Percentiles rank a stretch among this genome's conserved stretches.
Evolutionary conservation across 2,113 vertebrate genomes (phyloP).

Genomic region (Thamnophis sirtalis): DNA sequence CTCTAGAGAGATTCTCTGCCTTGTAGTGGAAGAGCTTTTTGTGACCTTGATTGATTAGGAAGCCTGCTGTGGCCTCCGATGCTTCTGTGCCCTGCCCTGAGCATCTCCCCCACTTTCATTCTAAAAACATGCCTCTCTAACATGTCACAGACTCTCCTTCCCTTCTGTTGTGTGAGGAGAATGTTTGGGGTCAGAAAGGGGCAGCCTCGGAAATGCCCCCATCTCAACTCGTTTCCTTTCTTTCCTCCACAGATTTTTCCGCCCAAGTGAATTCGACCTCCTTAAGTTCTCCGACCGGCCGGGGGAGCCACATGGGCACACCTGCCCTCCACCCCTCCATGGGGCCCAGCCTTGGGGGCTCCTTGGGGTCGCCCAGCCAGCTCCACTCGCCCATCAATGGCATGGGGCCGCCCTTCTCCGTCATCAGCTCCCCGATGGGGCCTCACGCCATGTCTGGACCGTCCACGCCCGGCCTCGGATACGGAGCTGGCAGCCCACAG

Average conservation of each 20-base stretch:
- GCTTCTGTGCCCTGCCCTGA: neutral
- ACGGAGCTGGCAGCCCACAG: slow-evolving; percentile 90
- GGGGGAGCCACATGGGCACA: slow-evolving; percentile 86
- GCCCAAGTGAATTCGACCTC: slow-evolving; percentile 83
- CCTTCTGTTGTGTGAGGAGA: neutral
- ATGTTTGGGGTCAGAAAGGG: neutral
- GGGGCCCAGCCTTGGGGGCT: slow-evolving; percentile 76
- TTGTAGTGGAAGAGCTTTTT: neutral
- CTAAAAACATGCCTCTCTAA: neutral
- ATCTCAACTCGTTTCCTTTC: neutral
- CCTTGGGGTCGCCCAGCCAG: slow-evolving; percentile 82
- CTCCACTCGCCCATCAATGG: slow-evolving; percentile 95
- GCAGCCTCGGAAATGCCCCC: neutral
- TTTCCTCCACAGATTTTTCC: slow-evolving; percentile 81
- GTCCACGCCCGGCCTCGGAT: slow-evolving; percentile 85
- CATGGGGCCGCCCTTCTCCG: slow-evolving; percentile 92
- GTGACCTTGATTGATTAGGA: neutral
- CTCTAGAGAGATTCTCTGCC: neutral
- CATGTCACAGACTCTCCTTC: fast-evolving
- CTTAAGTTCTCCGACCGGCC: slow-evolving; percentile 82
- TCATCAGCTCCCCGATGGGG: slow-evolving; percentile 97
- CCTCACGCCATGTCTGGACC: slow-evolving; percentile 85
- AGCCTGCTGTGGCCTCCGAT: neutral
- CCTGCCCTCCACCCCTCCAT: slow-evolving; percentile 79
- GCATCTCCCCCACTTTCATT: neutral